A percentile compares a stretch with the other conserved stretches of the same genome.
Conservation (phyloP, 2,888 invertebrate genomes). For the Syritta pipiens region DNA sequence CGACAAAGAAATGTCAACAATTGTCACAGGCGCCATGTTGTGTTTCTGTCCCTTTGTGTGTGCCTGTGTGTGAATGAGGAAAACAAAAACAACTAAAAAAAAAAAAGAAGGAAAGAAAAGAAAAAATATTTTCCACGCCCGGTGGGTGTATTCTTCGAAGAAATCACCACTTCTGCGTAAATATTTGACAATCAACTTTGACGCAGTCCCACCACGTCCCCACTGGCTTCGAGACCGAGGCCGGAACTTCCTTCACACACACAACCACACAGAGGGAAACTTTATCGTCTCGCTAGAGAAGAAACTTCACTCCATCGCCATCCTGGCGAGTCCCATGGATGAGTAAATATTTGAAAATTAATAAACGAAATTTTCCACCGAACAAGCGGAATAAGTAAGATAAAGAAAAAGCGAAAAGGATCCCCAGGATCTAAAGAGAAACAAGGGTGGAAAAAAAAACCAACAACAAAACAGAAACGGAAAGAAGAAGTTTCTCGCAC, state of each 20-base stretch:
- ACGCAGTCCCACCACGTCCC: slow-evolving; percentile 7
- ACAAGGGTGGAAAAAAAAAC: slow-evolving; percentile 5
- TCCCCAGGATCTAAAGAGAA: neutral
- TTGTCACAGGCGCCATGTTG: slow-evolving; percentile 45
- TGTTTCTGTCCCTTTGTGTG: slow-evolving; percentile 8
- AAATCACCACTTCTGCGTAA: slow-evolving; percentile 50
- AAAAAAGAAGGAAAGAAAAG: too few species aligned
- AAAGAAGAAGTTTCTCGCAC: too few species aligned
- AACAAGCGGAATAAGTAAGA: slow-evolving; percentile 54
- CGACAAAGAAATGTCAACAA: slow-evolving; percentile 50
- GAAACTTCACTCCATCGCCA: slow-evolving; percentile 24
- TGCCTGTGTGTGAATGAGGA: too few species aligned
- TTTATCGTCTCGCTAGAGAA: slow-evolving; percentile 34
- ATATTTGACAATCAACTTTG: slow-evolving; percentile 59
- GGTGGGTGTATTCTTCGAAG: neutral
- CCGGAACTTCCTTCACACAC: slow-evolving; percentile 34
- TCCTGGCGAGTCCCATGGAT: slow-evolving; percentile 37
- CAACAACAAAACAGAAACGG: slow-evolving; percentile 3
- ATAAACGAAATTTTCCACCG: slow-evolving; percentile 63
- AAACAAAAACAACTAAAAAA: too few species aligned
- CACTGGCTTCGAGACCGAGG: neutral
- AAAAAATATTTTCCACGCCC: neutral
- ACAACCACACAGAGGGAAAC: slow-evolving; percentile 26
- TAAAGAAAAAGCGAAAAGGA: slow-evolving; percentile 10
- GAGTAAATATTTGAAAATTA: slow-evolving; percentile 68